Conservation (phyloP, 2,888 invertebrate genomes). For the Ormyrus rosae region DNA sequence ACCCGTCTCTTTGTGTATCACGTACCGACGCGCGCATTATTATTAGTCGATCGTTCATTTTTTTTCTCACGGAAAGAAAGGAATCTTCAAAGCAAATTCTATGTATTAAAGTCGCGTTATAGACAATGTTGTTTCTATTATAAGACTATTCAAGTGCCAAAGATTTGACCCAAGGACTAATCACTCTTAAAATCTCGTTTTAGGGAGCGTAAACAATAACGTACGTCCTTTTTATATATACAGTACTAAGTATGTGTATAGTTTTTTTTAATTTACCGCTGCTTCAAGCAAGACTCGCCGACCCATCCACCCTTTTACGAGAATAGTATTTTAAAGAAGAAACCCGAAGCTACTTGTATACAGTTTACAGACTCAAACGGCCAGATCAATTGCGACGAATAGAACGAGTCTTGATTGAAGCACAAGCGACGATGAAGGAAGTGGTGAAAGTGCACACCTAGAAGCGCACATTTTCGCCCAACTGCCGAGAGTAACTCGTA, state of each 20-base stretch:
- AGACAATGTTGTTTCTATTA: constrained; percentile 58
- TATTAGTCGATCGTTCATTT: constrained; percentile 41
- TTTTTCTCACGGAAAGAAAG: constrained; percentile 24
- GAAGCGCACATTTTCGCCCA: background rate
- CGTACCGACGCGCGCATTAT: background rate
- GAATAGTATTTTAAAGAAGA: constrained; percentile 2
- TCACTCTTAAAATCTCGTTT: constrained; percentile 56
- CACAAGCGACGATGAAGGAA: background rate
- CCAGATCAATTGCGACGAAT: background rate
- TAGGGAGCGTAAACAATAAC: background rate
- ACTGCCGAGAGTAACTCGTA: constrained; percentile 33
- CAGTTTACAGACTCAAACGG: too few relatives aligned
- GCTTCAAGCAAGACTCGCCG: constrained; percentile 33
- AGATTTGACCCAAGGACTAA: constrained; percentile 59
- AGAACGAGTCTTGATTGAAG: constrained; percentile 15
- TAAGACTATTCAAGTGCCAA: constrained; percentile 59
- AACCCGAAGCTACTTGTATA: background rate
- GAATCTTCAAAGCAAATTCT: constrained; percentile 24
- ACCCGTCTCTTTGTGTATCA: constrained; percentile 17
- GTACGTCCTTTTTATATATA: background rate
- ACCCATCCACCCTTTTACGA: background rate
- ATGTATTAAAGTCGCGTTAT: constrained; percentile 49
- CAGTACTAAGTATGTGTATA: constrained; percentile 1
- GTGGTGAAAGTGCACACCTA: constrained; percentile 7
- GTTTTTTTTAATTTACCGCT: background rate